phyloP scores from a whole-genome alignment of 2,113 vertebrate species.

The Octodon degus region DNA sequence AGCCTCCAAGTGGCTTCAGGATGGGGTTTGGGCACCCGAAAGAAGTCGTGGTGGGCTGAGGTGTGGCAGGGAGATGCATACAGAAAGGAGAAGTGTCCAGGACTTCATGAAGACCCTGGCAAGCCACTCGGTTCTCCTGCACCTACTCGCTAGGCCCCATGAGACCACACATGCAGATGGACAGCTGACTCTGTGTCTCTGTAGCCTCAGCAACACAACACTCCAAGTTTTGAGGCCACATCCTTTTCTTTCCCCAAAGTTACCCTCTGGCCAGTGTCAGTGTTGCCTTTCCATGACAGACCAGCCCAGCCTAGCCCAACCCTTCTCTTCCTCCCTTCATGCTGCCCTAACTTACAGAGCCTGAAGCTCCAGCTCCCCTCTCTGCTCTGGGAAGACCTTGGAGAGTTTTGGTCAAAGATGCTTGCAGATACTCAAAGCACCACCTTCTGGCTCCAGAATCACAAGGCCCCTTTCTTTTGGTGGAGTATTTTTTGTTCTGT shows the following conservation, averaged over 20 bases:
- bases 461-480: rapidly evolving
- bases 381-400: rapidly evolving
- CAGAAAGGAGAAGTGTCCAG: background rate
- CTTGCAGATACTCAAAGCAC: background rate
- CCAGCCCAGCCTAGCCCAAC: background rate
- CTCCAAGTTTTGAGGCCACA: background rate
- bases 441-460: background rate
- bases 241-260: background rate
- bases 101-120: background rate
- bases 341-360: too few relatives aligned
- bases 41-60: background rate
- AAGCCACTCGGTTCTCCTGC: background rate
- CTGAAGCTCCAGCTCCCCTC: background rate
- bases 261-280: background rate
- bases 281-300: background rate
- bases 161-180: background rate
- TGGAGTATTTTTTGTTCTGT: background rate
- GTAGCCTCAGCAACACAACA: too few relatives aligned
- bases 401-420: rapidly evolving
- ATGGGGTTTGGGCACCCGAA: background rate
- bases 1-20: background rate
- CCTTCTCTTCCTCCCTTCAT: too few relatives aligned
- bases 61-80: rapidly evolving
- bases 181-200: rapidly evolving
- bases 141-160: background rate